phyloP scores from a whole-genome alignment of 2,797 vertebrate genomes.

The Sebastes iracundus region DNA sequence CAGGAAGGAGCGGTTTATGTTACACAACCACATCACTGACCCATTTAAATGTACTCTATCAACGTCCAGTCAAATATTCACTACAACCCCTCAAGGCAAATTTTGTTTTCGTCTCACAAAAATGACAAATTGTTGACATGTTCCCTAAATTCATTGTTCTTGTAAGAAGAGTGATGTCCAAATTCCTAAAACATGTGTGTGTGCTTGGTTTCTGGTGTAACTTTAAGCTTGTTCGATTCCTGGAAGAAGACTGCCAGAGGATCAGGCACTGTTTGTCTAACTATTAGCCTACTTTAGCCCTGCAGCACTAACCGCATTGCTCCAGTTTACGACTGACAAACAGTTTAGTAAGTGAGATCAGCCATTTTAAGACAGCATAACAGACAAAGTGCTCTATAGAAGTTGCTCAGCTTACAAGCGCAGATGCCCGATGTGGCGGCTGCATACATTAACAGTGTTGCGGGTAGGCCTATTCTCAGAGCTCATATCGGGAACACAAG shows the following conservation, averaged over 20 bases:
- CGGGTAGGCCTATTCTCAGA: conserved; percentile 22
- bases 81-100: not conserved
- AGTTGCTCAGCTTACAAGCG: not conserved
- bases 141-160: not conserved
- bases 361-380: conserved; percentile 27
- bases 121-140: not conserved
- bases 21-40: not conserved
- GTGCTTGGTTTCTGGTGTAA: not conserved
- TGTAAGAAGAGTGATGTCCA: too few species aligned
- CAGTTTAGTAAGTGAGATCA: not conserved
- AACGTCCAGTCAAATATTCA: not conserved
- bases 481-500: conserved; percentile 23
- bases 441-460: conserved; percentile 23
- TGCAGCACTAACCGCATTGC: not conserved
- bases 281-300: conserved; percentile 34
- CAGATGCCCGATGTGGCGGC: not conserved
- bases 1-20: not conserved
- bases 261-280: conserved; percentile 30
- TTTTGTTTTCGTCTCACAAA: not conserved
- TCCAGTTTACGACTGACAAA: conserved; percentile 19
- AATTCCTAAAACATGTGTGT: not conserved
- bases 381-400: not conserved
- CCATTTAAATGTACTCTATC: not conserved
- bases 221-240: conserved; percentile 19
- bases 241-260: not conserved